A percentile compares a stretch with the other conserved stretches of the same genome.
Conservation (phyloP, 1,140 invertebrate genomes). For the Drosophila simulans region DNA sequence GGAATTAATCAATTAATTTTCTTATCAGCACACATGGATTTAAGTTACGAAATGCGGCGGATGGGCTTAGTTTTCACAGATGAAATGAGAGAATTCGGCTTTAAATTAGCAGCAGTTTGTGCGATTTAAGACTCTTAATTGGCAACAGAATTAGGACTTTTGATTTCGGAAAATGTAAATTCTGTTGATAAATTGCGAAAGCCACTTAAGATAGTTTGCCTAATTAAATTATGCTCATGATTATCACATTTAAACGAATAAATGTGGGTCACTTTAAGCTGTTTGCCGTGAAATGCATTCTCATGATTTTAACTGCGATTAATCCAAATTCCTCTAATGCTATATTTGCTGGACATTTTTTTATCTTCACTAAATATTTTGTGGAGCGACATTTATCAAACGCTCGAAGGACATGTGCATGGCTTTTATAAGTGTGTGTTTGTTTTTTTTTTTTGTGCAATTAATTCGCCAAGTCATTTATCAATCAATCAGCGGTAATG, state of each 20-base stretch:
- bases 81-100: not conserved
- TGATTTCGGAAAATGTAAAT: too few relatives aligned
- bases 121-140: too few relatives aligned
- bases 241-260: not conserved
- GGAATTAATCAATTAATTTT: constrained; percentile 76
- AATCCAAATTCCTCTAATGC: not conserved
- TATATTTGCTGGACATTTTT: constrained; percentile 16
- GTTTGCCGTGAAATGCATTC: constrained; percentile 4
- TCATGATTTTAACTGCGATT: not conserved
- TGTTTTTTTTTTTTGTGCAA: constrained; percentile 51
- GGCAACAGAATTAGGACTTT: too few relatives aligned
- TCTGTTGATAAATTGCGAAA: too few relatives aligned
- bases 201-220: too few relatives aligned
- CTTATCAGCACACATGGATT: constrained; percentile 58
- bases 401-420: constrained; percentile 10
- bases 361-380: constrained; percentile 18
- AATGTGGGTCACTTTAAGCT: not conserved
- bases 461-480: constrained; percentile 77
- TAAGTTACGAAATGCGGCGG: not conserved
- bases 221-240: too few relatives aligned
- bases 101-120: not conserved
- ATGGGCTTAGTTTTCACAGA: not conserved
- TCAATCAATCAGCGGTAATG: constrained; percentile 75
- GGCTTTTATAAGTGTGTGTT: constrained; percentile 3
- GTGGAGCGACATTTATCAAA: constrained; percentile 39